phyloP scores from a whole-genome alignment of 2,113 vertebrate species.

The Callorhinus ursinus region DNA sequence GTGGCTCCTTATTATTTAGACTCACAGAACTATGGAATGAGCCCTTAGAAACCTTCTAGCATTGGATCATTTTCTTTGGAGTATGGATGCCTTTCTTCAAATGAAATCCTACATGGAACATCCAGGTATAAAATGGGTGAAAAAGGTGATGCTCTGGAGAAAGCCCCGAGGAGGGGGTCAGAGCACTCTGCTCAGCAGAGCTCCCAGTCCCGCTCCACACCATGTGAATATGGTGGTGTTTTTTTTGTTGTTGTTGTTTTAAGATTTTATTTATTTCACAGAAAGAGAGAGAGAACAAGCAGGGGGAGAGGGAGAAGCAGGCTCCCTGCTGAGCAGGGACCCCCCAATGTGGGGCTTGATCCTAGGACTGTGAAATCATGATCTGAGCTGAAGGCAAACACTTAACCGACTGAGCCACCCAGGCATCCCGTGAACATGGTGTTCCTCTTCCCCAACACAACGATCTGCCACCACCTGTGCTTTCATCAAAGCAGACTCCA shows the following conservation, averaged over 20 bases:
- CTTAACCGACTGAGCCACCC: neutral
- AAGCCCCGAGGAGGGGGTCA: no score
- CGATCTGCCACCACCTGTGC: neutral
- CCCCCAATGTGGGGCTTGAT: neutral
- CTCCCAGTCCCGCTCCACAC: no score
- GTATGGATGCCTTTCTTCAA: neutral
- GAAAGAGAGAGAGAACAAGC: neutral
- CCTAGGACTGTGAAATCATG: neutral
- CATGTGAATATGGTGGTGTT: neutral
- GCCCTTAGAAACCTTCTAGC: neutral
- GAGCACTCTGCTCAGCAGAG: neutral
- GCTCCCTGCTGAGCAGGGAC: neutral
- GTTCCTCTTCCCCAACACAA: neutral
- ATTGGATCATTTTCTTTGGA: neutral
- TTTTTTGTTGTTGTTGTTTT: neutral
- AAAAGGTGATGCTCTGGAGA: neutral
- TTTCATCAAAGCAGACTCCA: neutral
- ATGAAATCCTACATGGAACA: neutral
- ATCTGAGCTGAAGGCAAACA: neutral
- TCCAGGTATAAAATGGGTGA: neutral
- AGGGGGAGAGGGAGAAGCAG: neutral
- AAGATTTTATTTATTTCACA: neutral
- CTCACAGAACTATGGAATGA: neutral
- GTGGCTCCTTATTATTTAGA: neutral
- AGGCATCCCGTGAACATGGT: neutral